Evolutionary conservation across 2,113 vertebrate species (phyloP).

Genomic region (Bettongia penicillata): DNA sequence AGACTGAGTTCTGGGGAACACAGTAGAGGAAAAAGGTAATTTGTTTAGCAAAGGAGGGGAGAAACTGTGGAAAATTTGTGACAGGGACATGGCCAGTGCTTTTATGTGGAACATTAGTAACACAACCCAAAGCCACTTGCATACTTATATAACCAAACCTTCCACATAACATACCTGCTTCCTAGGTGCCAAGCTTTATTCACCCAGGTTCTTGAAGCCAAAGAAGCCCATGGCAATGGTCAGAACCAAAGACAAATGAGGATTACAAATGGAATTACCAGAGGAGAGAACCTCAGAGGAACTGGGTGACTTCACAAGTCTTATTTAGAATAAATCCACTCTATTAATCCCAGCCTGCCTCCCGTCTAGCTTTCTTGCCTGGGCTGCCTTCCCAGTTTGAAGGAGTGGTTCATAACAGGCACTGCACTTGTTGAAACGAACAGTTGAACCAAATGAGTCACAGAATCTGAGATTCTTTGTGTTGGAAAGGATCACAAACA

Average conservation of each 20-base stretch:
- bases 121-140: constrained; percentile 8
- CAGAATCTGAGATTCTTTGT: background rate
- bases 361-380: constrained; percentile 1
- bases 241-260: background rate
- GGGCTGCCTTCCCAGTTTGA: background rate
- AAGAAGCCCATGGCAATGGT: background rate
- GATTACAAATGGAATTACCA: background rate
- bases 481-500: background rate
- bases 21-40: background rate
- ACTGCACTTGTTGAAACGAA: background rate
- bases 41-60: background rate
- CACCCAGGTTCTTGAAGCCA: background rate
- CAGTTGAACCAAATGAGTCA: background rate
- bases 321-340: background rate
- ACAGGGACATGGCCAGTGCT: constrained; percentile 7
- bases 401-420: background rate
- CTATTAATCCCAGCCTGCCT: background rate
- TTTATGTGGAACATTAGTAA: background rate
- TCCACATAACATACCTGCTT: background rate
- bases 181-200: background rate
- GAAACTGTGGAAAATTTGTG: background rate
- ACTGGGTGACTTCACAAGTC: background rate
- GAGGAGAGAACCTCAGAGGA: background rate
- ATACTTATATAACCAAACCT: constrained; percentile 51
- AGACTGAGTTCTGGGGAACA: constrained; percentile 11